phyloP scores from a whole-genome alignment of 2,113 vertebrate genomes.

The Lagopus leucura region DNA sequence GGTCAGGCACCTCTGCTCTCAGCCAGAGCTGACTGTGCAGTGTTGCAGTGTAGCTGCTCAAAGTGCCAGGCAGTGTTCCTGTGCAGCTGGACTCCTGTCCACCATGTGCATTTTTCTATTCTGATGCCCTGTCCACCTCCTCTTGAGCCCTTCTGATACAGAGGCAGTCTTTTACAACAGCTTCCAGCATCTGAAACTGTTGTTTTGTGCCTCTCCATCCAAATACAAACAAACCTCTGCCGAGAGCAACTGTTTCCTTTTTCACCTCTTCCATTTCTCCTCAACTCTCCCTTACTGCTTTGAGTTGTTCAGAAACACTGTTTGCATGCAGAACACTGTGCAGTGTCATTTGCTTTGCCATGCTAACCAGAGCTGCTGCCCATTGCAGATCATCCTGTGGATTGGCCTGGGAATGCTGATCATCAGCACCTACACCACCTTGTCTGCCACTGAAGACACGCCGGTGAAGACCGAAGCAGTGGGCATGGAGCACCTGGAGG shows the following conservation, averaged over 20 bases:
- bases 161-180: background rate
- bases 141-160: background rate
- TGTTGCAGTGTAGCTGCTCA: background rate
- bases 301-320: background rate
- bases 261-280: background rate
- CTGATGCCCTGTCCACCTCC: background rate
- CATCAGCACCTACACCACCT: conserved; percentile 91
- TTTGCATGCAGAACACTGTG: background rate
- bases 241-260: background rate
- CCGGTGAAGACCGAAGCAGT: conserved; percentile 62
- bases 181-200: background rate
- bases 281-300: background rate
- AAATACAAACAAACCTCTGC: background rate
- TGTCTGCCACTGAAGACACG: conserved; percentile 80
- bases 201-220: background rate
- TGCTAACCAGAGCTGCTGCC: background rate
- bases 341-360: background rate
- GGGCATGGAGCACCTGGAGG: conserved; percentile 40
- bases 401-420: conserved; percentile 94
- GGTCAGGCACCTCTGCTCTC: background rate
- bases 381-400: conserved; percentile 88
- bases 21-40: background rate
- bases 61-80: background rate
- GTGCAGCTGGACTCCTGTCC: background rate
- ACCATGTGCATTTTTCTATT: background rate